Evolutionary conservation across 2,113 vertebrate genomes (phyloP).

Genomic region (Nibea albiflora): DNA sequence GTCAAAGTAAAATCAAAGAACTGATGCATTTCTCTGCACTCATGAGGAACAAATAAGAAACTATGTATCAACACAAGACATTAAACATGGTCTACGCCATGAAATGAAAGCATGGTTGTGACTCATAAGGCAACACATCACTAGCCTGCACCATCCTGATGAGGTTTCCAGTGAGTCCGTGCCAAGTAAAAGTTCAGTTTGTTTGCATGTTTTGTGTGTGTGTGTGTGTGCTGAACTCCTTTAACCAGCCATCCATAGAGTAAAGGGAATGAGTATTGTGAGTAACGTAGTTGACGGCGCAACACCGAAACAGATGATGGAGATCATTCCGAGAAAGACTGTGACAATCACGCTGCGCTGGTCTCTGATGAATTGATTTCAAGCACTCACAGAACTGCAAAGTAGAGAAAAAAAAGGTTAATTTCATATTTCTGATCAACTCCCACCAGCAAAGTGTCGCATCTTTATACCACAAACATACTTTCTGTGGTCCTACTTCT

Average conservation of each 20-base stretch:
- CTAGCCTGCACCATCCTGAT: background rate
- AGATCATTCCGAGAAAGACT: conserved; percentile 85
- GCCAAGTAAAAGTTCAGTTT: conserved; percentile 18
- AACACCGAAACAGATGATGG: conserved; percentile 87
- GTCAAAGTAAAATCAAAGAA: background rate
- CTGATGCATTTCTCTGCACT: background rate
- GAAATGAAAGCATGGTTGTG: background rate
- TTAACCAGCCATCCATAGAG: conserved; percentile 94
- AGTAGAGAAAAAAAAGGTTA: conserved; percentile 2
- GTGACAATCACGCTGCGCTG: conserved; percentile 90
- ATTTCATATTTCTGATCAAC: background rate
- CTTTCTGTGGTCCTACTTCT: background rate
- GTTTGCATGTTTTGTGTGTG: background rate
- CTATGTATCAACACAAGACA: conserved; percentile 2
- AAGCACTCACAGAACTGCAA: conserved; percentile 90
- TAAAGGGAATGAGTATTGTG: conserved; percentile 90
- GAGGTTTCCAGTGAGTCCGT: conserved; percentile 2
- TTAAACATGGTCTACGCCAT: background rate
- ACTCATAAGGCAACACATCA: background rate
- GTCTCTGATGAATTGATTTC: conserved; percentile 93
- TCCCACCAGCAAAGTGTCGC: background rate
- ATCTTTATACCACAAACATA: background rate
- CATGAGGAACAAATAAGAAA: background rate
- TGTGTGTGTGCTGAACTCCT: background rate
- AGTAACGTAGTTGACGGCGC: conserved; percentile 88